These are phyloP conservation scores for Grammomys surdaster DNA, from an alignment of 2,113 vertebrate genomes.

Conservation along the genomic window DNA sequence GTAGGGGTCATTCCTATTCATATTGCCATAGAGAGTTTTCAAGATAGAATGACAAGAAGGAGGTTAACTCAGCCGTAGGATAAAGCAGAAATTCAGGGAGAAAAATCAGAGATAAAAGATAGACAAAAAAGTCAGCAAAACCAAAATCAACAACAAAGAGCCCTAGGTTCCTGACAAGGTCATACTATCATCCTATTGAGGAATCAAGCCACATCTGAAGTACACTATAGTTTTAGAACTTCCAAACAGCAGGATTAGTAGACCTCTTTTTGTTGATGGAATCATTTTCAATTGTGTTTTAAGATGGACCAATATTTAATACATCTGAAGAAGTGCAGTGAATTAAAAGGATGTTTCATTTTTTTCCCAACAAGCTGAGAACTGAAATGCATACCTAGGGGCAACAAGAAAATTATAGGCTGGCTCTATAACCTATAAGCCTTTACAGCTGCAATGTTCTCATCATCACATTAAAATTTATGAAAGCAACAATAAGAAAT, in stretches of 20 bases:
- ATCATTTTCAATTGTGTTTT: slow-evolving; percentile 26
- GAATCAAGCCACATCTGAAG: background rate
- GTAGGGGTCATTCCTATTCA: no score
- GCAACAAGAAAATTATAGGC: background rate
- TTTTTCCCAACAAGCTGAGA: background rate
- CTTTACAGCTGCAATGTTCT: background rate
- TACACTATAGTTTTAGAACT: background rate
- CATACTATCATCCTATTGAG: background rate
- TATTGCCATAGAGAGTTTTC: background rate
- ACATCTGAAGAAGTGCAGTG: background rate
- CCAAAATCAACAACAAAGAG: background rate
- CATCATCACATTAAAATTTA: background rate
- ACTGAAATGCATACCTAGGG: background rate
- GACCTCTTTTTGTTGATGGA: background rate
- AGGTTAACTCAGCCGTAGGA: background rate
- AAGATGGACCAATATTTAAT: background rate
- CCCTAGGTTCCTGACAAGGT: background rate
- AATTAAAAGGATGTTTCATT: slow-evolving; percentile 1
- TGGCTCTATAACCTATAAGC: background rate
- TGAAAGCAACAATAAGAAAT: slow-evolving; percentile 43
- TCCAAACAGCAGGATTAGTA: background rate
- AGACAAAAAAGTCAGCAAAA: background rate
- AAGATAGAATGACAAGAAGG: background rate
- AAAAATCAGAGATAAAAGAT: background rate
- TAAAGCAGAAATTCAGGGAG: background rate